Conservation (phyloP, 2,113 vertebrate species). For the Ifrita kowaldi region DNA sequence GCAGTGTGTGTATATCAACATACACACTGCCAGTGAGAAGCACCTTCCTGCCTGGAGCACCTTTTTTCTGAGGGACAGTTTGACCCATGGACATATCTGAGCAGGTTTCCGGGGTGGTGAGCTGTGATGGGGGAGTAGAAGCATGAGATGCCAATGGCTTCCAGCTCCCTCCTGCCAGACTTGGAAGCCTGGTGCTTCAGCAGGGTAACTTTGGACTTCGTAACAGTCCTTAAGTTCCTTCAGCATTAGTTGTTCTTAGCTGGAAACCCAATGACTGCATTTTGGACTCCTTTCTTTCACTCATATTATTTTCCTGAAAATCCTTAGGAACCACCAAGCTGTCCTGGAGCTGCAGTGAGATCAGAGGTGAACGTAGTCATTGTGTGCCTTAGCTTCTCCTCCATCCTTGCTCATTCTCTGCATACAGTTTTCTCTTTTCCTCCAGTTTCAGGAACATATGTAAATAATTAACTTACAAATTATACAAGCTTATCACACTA, state of each 20-base stretch:
- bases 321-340: background rate
- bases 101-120: fast-evolving
- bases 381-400: background rate
- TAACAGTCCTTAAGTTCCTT: background rate
- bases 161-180: background rate
- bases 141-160: background rate
- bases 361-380: fast-evolving
- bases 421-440: background rate
- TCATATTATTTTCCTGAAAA: background rate
- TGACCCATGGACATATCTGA: background rate
- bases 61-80: background rate
- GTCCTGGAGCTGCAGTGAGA: background rate
- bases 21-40: background rate
- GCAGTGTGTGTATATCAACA: no score
- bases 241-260: background rate
- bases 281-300: background rate
- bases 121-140: background rate
- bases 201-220: fast-evolving
- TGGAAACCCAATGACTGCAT: background rate
- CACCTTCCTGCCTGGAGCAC: background rate
- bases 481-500: conserved; percentile 36
- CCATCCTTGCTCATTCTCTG: background rate
- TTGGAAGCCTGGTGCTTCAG: background rate
- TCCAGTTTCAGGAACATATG: conserved; percentile 52
- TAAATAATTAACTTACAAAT: conserved; percentile 68